phyloP scores from a whole-genome alignment of 2,888 invertebrate genomes.

The Hipparchia sbordonii region DNA sequence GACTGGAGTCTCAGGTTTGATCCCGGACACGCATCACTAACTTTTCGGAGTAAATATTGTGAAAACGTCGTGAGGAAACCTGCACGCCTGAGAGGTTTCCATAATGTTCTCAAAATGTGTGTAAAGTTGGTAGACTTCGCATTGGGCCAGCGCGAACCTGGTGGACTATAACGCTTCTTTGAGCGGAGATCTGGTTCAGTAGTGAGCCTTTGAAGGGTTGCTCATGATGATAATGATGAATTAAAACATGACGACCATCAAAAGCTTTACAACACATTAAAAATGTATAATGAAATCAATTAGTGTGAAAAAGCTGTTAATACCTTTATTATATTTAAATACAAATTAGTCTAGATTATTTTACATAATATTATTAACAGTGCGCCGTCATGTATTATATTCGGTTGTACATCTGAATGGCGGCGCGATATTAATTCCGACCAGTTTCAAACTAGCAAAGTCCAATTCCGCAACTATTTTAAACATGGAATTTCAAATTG shows the following conservation, averaged over 20 bases:
- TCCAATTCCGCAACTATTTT: slow-evolving; percentile 37
- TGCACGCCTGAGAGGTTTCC: too few species aligned
- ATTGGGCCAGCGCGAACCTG: too few species aligned
- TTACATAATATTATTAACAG: background rate
- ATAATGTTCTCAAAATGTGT: too few species aligned
- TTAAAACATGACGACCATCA: background rate
- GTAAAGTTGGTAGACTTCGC: too few species aligned
- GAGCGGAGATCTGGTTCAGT: too few species aligned
- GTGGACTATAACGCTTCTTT: too few species aligned
- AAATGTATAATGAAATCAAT: slow-evolving; percentile 26
- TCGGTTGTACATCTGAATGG: slow-evolving; percentile 10
- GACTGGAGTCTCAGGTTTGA: too few species aligned
- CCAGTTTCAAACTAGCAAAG: slow-evolving; percentile 29
- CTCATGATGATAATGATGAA: too few species aligned
- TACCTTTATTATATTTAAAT: slow-evolving; percentile 10
- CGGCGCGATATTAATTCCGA: slow-evolving; percentile 18
- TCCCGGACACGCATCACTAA: too few species aligned
- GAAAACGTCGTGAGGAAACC: too few species aligned
- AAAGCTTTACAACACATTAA: background rate
- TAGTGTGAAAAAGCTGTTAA: slow-evolving; percentile 29
- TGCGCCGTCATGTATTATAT: background rate
- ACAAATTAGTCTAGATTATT: slow-evolving; percentile 23
- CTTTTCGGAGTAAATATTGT: too few species aligned
- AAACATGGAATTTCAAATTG: slow-evolving; percentile 39
- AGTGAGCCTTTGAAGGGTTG: too few species aligned